Percentiles rank a stretch among this genome's conserved stretches.
These are phyloP conservation scores for Subanguina moxae DNA, from an alignment of 1,140 invertebrate species.

Conservation along the genomic window DNA sequence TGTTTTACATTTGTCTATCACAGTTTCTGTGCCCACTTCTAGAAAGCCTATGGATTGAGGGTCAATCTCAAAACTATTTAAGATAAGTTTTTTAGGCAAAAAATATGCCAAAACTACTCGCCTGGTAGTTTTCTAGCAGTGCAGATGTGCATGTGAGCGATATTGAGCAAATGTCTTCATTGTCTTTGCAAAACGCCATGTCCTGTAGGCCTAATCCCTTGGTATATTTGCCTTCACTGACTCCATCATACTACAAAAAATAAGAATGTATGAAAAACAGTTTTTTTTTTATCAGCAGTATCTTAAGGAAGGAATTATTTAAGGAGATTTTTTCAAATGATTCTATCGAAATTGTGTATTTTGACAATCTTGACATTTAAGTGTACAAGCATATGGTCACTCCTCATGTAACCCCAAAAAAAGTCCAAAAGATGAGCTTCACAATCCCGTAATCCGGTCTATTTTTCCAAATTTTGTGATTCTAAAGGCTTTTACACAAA, in stretches of 20 bases:
- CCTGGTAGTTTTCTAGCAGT: constrained; percentile 64
- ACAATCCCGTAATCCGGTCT: no score
- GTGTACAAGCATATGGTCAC: no score
- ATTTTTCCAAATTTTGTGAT: no score
- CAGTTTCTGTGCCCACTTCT: constrained; percentile 95
- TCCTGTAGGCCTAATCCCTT: constrained; percentile 85
- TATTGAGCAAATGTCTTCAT: constrained; percentile 92
- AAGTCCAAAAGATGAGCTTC: no score
- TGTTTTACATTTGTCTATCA: constrained; percentile 96
- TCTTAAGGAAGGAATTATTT: no score
- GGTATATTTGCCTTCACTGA: constrained; percentile 81
- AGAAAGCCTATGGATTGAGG: constrained; percentile 77
- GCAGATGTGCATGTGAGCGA: constrained; percentile 83
- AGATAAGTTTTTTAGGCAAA: neutral
- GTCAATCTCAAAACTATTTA: constrained; percentile 47
- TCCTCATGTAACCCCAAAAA: no score
- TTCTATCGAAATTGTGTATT: no score
- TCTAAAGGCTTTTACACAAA: no score
- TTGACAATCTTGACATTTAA: no score
- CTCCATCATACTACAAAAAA: constrained; percentile 59
- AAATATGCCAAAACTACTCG: constrained; percentile 41
- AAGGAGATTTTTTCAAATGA: no score
- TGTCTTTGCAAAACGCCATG: constrained; percentile 94
- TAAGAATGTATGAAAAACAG: constrained; percentile 63
- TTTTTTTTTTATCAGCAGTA: neutral